Evolutionary conservation across 2,888 invertebrate species (phyloP).

Genomic region (Pasiphila rectangulata): DNA sequence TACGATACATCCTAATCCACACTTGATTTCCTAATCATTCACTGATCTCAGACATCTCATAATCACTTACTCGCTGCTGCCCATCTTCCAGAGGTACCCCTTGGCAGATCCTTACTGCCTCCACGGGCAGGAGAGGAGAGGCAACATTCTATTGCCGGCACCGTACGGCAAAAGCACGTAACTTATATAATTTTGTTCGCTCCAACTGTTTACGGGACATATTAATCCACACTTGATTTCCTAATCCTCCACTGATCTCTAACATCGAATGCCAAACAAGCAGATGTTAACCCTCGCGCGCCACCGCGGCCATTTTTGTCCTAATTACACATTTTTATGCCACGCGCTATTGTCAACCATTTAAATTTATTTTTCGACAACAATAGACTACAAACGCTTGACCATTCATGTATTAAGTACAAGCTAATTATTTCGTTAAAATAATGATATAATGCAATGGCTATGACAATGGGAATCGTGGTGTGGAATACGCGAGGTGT

Average conservation of each 20-base stretch:
- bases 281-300: conserved; percentile 57
- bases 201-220: too few species aligned
- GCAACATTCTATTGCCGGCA: too few species aligned
- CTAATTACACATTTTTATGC: conserved; percentile 49
- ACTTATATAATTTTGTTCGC: too few species aligned
- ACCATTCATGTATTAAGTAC: conserved; percentile 58
- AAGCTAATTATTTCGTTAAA: conserved; percentile 71
- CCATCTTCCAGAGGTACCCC: too few species aligned
- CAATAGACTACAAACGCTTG: conserved; percentile 51
- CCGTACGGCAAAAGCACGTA: too few species aligned
- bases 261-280: conserved; percentile 19
- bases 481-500: conserved; percentile 44
- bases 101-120: too few species aligned
- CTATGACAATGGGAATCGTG: conserved; percentile 45
- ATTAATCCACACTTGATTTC: conserved; percentile 10
- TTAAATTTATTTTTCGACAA: conserved; percentile 55
- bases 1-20: too few species aligned
- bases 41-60: too few species aligned
- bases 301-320: conserved; percentile 41
- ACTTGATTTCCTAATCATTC: too few species aligned
- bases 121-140: too few species aligned
- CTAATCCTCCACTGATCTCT: conserved; percentile 11
- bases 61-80: too few species aligned
- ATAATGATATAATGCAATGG: conserved; percentile 56
- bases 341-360: conserved; percentile 63